Conservation (phyloP, 2,797 vertebrate genomes). For the Squalus acanthias region DNA sequence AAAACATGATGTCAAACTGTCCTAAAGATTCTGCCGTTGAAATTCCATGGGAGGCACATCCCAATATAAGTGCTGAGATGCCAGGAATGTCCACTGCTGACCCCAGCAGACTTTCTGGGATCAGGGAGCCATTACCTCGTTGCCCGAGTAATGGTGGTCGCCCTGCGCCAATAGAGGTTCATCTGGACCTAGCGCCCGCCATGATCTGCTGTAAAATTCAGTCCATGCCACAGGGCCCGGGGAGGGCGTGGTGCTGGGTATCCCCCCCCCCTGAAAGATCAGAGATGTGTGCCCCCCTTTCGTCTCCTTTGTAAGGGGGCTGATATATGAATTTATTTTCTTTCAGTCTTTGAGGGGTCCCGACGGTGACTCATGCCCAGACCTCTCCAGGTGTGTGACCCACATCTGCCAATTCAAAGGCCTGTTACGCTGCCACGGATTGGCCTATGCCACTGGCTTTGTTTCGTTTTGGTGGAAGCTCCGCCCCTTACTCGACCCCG, state of each 20-base stretch:
- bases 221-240: neutral
- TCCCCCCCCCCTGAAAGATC: neutral
- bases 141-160: neutral
- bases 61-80: neutral
- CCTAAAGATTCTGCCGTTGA: neutral
- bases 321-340: neutral
- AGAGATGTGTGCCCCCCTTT: neutral
- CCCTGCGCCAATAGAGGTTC: neutral
- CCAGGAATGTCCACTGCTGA: neutral
- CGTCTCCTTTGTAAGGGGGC: neutral
- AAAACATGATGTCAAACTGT: neutral
- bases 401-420: neutral
- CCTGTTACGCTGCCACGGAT: neutral
- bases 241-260: neutral
- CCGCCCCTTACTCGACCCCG: neutral
- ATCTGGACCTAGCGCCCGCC: neutral
- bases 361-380: neutral
- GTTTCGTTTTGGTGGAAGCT: neutral
- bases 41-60: neutral
- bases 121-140: neutral
- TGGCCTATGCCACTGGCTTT: neutral
- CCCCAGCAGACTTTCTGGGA: neutral
- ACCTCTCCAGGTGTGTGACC: neutral
- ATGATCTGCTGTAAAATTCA: neutral
- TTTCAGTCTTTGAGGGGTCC: neutral